phyloP scores from a whole-genome alignment of 1,140 invertebrate genomes.

The Brachionus calyciflorus region DNA sequence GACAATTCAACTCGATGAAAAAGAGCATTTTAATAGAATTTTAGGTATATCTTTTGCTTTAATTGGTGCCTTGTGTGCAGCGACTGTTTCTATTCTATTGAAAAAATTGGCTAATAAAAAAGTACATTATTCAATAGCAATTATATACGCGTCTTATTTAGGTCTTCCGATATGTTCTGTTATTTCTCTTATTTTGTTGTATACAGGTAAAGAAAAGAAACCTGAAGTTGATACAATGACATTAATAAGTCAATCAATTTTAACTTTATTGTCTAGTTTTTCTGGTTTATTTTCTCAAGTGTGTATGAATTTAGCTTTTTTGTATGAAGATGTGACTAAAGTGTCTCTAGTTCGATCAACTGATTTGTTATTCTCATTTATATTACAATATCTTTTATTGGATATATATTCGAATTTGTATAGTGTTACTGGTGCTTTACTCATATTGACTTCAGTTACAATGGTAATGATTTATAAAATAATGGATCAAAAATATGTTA shows the following conservation, averaged over 20 bases:
- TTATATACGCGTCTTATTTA: conserved; percentile 22
- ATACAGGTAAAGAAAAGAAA: not conserved
- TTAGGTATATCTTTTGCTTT: not conserved
- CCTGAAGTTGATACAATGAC: not conserved
- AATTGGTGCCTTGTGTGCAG: not conserved
- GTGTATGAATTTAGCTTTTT: conserved; percentile 22
- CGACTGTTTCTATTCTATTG: not conserved
- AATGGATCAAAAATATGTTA: conserved; percentile 19
- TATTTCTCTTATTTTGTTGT: not conserved
- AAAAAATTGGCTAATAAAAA: conserved; percentile 46
- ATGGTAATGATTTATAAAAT: conserved; percentile 37
- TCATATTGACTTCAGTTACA: not conserved
- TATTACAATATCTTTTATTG: conserved; percentile 4
- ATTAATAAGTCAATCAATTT: not conserved
- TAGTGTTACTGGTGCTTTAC: conserved; percentile 11
- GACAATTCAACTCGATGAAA: too few relatives aligned
- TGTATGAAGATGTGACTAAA: conserved; percentile 10
- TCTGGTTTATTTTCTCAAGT: not conserved
- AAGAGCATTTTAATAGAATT: not conserved
- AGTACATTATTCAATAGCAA: conserved; percentile 43
- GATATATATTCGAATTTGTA: conserved; percentile 34
- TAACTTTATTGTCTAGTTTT: not conserved
- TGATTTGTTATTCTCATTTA: conserved; percentile 22
- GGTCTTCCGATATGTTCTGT: not conserved
- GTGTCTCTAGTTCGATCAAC: conserved; percentile 3